Percentiles rank a stretch among this genome's conserved stretches.
phyloP scores from a whole-genome alignment of 2,888 invertebrate species.

The Papilio protenor region DNA sequence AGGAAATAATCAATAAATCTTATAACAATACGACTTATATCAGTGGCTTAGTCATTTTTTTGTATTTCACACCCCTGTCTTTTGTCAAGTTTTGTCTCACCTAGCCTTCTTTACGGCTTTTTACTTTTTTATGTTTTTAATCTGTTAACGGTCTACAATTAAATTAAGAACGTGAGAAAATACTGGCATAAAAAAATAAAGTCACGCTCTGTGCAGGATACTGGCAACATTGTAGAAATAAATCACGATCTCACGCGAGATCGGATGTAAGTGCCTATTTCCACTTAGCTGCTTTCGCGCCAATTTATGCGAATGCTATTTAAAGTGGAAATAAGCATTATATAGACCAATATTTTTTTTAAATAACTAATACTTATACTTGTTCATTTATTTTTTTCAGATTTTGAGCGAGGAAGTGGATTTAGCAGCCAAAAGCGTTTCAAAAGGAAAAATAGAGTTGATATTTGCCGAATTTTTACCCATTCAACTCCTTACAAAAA shows the following conservation, averaged over 20 bases:
- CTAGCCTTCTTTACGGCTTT: not conserved
- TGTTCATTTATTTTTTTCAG: too few species aligned
- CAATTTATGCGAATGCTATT: not conserved
- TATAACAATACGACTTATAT: constrained; percentile 3
- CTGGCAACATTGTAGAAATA: constrained; percentile 3
- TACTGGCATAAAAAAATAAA: not conserved
- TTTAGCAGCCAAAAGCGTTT: too few species aligned
- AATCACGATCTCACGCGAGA: not conserved
- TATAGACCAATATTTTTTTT: too few species aligned
- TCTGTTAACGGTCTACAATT: constrained; percentile 9
- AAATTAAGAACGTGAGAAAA: constrained; percentile 18
- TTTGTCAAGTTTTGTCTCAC: constrained; percentile 18
- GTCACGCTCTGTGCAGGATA: constrained; percentile 1
- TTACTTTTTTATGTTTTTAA: not conserved
- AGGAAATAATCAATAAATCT: constrained; percentile 29
- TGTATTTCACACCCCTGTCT: constrained; percentile 12
- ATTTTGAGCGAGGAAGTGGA: too few species aligned
- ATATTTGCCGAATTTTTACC: too few species aligned
- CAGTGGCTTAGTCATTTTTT: not conserved
- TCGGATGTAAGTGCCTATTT: constrained; percentile 8
- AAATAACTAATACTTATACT: too few species aligned
- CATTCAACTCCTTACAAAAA: too few species aligned
- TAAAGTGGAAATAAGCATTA: too few species aligned
- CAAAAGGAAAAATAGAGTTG: too few species aligned
- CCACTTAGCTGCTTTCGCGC: not conserved